Percentiles rank a stretch among this genome's conserved stretches.
Evolutionary conservation across 2,888 invertebrate species (phyloP).

Genomic region (Baronia brevicornis): DNA sequence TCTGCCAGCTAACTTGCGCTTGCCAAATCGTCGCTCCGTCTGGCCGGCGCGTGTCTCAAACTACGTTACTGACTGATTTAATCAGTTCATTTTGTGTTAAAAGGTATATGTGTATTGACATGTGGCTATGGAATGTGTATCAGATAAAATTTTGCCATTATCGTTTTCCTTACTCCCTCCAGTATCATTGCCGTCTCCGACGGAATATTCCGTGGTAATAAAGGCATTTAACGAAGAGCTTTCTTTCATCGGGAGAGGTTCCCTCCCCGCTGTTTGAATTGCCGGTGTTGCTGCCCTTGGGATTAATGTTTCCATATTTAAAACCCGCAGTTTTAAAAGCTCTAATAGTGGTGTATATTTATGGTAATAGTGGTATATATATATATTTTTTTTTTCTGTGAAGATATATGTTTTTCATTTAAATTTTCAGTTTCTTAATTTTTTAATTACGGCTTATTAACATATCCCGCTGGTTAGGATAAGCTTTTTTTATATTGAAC

Average conservation of each 20-base stretch:
- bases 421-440: too few species aligned
- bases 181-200: constrained; percentile 5
- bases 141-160: constrained; percentile 20
- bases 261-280: constrained; percentile 16
- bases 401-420: not conserved
- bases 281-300: constrained; percentile 15
- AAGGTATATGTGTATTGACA: too few species aligned
- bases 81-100: too few species aligned
- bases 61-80: too few species aligned
- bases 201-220: constrained; percentile 40
- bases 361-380: constrained; percentile 3
- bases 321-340: constrained; percentile 5
- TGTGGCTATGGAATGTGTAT: not conserved
- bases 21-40: too few species aligned
- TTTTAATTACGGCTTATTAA: too few species aligned
- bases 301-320: constrained; percentile 19
- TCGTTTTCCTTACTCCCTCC: constrained; percentile 4
- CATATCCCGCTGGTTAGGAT: too few species aligned
- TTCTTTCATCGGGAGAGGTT: constrained; percentile 30
- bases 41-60: too few species aligned
- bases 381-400: not conserved
- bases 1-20: too few species aligned
- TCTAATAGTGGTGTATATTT: constrained; percentile 1
- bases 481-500: too few species aligned
- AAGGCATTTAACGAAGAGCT: constrained; percentile 41